Conservation (phyloP, 2,888 invertebrate genomes). For the Cheilosia variabilis region DNA sequence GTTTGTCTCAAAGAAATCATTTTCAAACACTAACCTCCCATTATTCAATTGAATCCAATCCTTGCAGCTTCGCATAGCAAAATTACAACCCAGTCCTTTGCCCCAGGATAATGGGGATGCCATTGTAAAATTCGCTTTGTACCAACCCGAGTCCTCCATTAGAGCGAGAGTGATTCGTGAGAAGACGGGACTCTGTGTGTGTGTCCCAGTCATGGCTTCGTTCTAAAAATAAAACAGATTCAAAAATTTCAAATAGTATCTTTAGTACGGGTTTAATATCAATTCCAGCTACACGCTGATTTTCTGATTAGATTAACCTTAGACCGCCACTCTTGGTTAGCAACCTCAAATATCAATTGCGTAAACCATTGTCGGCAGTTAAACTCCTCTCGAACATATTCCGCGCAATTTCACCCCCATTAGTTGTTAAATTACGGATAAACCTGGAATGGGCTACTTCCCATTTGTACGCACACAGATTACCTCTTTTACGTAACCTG, state of each 20-base stretch:
- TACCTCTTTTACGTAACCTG: not conserved
- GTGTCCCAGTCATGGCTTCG: constrained; percentile 99
- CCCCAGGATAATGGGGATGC: constrained; percentile 97
- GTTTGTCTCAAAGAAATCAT: not conserved
- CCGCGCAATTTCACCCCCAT: constrained; percentile 16
- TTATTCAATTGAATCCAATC: constrained; percentile 95
- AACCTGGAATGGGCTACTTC: not conserved
- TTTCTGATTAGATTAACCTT: no score
- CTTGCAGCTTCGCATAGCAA: constrained; percentile 97
- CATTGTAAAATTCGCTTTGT: constrained; percentile 94
- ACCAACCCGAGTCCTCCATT: constrained; percentile 99
- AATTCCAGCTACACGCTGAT: not conserved
- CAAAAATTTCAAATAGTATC: not conserved
- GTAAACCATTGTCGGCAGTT: no score
- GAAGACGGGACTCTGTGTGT: constrained; percentile 98
- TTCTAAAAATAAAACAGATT: constrained; percentile 86
- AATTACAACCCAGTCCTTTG: constrained; percentile 94
- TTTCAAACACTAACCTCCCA: constrained; percentile 84
- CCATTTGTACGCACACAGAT: not conserved
- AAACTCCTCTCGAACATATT: not conserved
- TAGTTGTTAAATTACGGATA: constrained; percentile 16
- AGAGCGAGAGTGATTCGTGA: constrained; percentile 97
- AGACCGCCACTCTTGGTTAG: no score
- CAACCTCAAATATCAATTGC: no score
- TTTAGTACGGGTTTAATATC: not conserved